phyloP scores from a whole-genome alignment of 2,797 vertebrate genomes.

The Micromesistius poutassou region DNA sequence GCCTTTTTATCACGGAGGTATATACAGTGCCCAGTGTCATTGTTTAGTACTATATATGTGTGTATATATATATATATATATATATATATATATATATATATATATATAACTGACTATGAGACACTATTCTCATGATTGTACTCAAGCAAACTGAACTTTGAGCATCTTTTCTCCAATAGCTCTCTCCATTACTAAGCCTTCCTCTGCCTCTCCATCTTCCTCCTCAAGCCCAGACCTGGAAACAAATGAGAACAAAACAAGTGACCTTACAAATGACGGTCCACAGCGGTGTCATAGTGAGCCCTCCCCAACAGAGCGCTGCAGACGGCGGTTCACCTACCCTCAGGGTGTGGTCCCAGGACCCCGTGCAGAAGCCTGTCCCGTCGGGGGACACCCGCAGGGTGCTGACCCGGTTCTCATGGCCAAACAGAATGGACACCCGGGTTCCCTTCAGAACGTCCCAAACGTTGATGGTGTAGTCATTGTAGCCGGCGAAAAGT shows the following conservation, averaged over 20 bases:
- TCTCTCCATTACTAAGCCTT: conserved; percentile 42
- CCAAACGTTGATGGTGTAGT: conserved; percentile 99
- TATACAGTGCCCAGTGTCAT: conserved; percentile 54
- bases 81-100: not conserved
- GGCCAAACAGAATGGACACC: conserved; percentile 94
- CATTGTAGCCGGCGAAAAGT: conserved; percentile 94
- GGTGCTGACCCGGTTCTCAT: conserved; percentile 96
- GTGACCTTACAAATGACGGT: conserved; percentile 6
- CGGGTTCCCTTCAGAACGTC: conserved; percentile 95
- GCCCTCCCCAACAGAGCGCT: not conserved
- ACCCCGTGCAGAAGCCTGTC: conserved; percentile 93
- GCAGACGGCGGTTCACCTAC: conserved; percentile 60
- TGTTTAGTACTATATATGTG: conserved; percentile 37
- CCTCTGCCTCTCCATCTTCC: conserved; percentile 20
- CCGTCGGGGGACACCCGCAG: conserved; percentile 93
- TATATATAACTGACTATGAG: conserved; percentile 62
- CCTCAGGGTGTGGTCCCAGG: conserved; percentile 97
- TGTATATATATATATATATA: not conserved
- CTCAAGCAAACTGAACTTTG: conserved; percentile 59
- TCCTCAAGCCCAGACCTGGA: conserved; percentile 92
- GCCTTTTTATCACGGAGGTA: conserved; percentile 50
- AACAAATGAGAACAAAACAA: conserved; percentile 42
- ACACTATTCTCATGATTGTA: conserved; percentile 66
- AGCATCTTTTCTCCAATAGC: conserved; percentile 39
- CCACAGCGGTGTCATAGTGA: not conserved